Conservation (phyloP, 2,797 vertebrate species). For the Poeciliopsis gracilis region DNA sequence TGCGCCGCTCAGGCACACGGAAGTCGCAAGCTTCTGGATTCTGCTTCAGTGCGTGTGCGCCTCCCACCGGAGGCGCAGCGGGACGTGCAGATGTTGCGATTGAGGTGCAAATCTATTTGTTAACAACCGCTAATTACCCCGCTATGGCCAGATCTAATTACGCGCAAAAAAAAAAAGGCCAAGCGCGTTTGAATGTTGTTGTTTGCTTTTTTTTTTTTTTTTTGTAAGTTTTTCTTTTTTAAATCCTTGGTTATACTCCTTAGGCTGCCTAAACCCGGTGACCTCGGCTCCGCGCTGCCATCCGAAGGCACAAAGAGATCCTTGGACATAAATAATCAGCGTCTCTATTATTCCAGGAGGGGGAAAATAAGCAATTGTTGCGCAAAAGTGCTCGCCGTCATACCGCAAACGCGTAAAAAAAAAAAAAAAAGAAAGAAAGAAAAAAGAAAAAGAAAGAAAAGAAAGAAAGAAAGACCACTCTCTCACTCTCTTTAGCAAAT, state of each 20-base stretch:
- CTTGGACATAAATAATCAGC: neutral
- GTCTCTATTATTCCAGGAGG: neutral
- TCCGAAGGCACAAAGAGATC: neutral
- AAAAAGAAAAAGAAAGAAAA: neutral
- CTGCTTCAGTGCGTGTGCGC: conserved; percentile 47
- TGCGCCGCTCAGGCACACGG: neutral
- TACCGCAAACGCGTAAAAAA: neutral
- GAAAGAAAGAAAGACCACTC: neutral
- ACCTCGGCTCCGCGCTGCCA: conserved; percentile 14
- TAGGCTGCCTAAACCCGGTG: conserved; percentile 6
- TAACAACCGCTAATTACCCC: neutral
- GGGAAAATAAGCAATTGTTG: neutral
- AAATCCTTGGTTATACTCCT: neutral
- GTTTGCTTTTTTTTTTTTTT: neutral
- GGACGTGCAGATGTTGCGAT: neutral
- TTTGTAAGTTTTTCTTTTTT: neutral
- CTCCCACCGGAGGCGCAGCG: conserved; percentile 53
- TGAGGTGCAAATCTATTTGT: neutral
- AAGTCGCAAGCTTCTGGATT: neutral
- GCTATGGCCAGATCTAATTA: neutral
- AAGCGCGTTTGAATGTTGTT: accelerated
- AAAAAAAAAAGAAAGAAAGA: neutral
- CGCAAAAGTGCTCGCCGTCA: neutral
- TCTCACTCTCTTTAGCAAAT: neutral
- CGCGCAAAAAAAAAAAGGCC: no score